These are phyloP conservation scores for Drosophila paramelanica DNA, from an alignment of 2,888 invertebrate species.

Conservation along the genomic window DNA sequence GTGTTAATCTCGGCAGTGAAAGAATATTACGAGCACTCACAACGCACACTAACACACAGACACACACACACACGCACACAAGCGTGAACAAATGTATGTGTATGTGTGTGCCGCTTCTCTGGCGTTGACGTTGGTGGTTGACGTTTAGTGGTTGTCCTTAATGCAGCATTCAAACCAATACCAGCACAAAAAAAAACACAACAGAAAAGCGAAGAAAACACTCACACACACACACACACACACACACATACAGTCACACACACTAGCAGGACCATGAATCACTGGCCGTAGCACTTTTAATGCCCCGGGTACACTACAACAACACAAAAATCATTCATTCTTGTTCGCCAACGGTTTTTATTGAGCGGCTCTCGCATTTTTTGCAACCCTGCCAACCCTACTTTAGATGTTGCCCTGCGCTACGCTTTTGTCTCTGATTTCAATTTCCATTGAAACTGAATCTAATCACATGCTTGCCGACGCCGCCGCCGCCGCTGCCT, in stretches of 20 bases:
- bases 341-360: conserved; percentile 39
- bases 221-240: conserved; percentile 19
- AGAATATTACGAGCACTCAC: conserved; percentile 58
- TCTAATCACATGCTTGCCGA: conserved; percentile 78
- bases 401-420: conserved; percentile 5
- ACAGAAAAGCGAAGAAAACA: conserved; percentile 2
- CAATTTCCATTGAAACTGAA: conserved; percentile 82
- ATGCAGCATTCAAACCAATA: conserved; percentile 65
- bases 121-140: conserved; percentile 70
- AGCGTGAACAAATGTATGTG: conserved; percentile 30
- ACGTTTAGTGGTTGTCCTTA: conserved; percentile 79
- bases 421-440: conserved; percentile 77
- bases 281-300: conserved; percentile 55
- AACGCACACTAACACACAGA: conserved; percentile 19
- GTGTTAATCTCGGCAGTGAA: conserved; percentile 63
- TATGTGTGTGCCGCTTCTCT: conserved; percentile 69
- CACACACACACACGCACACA: conserved; percentile 9
- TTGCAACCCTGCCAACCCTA: conserved; percentile 21
- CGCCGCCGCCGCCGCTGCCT: conserved; percentile 34
- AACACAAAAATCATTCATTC: conserved; percentile 42
- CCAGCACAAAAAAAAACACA: conserved; percentile 34
- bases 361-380: conserved; percentile 21
- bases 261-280: conserved; percentile 39
- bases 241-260: not conserved
- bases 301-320: conserved; percentile 28